phyloP scores from a whole-genome alignment of 92 coral and sea anemone genomes.

The Phenganax subtilis region DNA sequence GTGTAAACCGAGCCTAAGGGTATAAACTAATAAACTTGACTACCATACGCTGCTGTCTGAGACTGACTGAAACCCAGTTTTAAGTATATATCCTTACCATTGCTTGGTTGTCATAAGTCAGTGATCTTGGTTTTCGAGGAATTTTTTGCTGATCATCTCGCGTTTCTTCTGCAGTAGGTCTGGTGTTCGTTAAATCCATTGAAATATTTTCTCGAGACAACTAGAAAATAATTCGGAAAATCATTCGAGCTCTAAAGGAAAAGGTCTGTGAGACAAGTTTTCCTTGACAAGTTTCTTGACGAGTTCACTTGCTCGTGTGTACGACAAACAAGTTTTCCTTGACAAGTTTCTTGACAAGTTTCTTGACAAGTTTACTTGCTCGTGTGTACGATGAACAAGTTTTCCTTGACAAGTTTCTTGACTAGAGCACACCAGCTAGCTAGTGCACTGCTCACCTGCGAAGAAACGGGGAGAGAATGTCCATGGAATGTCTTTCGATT shows the following conservation, averaged over 20 bases:
- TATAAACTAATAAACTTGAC: no score
- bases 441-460: constrained; percentile 11
- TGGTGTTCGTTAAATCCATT: constrained; percentile 96
- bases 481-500: constrained; percentile 25
- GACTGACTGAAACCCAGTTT: not conserved
- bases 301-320: no score
- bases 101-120: constrained; percentile 83
- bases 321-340: no score
- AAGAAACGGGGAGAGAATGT: constrained; percentile 23
- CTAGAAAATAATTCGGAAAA: constrained; percentile 23
- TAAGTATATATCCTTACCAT: constrained; percentile 62
- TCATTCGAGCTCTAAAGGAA: not conserved
- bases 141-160: constrained; percentile 60
- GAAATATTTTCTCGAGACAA: constrained; percentile 51
- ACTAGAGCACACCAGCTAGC: not conserved
- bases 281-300: no score
- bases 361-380: not conserved
- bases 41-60: no score
- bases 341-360: no score
- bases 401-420: not conserved
- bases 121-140: constrained; percentile 51
- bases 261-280: not conserved
- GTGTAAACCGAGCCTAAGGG: no score
- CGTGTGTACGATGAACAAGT: not conserved
- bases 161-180: constrained; percentile 84